These are phyloP conservation scores for Odontocolon sp. DNA, from an alignment of 2,888 invertebrate species.

Conservation along the genomic window DNA sequence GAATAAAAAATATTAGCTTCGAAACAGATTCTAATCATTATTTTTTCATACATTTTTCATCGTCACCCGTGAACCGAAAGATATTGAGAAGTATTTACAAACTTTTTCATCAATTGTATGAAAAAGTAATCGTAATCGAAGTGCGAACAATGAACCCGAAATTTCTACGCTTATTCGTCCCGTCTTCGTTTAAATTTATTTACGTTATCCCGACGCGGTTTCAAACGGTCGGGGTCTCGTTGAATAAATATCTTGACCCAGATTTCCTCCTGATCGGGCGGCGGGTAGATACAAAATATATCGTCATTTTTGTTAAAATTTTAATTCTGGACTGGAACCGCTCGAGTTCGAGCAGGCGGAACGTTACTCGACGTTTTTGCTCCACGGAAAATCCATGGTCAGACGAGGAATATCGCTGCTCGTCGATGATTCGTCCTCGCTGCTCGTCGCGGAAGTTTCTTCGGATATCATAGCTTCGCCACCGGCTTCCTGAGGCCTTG, in stretches of 20 bases:
- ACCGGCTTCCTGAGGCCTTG: slow-evolving; percentile 86
- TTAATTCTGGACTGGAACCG: not conserved
- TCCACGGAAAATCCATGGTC: slow-evolving; percentile 68
- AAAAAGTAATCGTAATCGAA: too few relatives aligned
- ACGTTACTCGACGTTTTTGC: slow-evolving; percentile 64
- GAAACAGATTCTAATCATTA: too few relatives aligned
- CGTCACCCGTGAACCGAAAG: too few relatives aligned
- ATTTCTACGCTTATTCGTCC: not conserved
- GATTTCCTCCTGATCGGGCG: too few relatives aligned
- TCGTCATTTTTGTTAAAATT: slow-evolving; percentile 11
- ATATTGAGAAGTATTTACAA: too few relatives aligned
- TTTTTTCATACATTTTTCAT: too few relatives aligned
- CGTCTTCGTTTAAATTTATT: too few relatives aligned
- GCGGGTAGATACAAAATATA: not conserved
- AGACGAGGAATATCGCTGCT: slow-evolving; percentile 77
- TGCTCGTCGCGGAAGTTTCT: slow-evolving; percentile 78
- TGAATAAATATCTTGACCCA: too few relatives aligned
- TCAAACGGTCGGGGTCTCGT: slow-evolving; percentile 29
- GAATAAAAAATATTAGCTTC: too few relatives aligned
- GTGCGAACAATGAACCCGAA: not conserved
- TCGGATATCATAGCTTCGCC: slow-evolving; percentile 87
- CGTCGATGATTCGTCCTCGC: slow-evolving; percentile 78
- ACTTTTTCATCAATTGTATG: too few relatives aligned
- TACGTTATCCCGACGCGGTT: slow-evolving; percentile 21
- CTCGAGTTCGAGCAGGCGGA: slow-evolving; percentile 3